phyloP scores from a whole-genome alignment of 1,140 invertebrate genomes.

The Heliconius congener region DNA sequence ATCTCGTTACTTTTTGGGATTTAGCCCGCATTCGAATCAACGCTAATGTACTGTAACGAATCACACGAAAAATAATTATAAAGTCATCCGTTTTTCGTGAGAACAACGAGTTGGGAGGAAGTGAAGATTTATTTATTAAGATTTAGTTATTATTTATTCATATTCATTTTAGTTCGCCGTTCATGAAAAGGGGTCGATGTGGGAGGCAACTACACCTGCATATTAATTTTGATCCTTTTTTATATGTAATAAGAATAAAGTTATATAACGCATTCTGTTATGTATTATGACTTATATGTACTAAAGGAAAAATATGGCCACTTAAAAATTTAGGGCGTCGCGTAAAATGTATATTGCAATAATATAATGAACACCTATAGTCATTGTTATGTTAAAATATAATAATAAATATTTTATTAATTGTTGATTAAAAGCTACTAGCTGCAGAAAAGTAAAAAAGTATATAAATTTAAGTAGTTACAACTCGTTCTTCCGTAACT shows the following conservation, averaged over 20 bases:
- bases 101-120: conserved; percentile 53
- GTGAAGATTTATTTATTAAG: conserved; percentile 38
- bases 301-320: not conserved
- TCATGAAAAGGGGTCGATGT: conserved; percentile 8
- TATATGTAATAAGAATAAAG: not conserved
- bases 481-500: conserved; percentile 14
- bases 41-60: conserved; percentile 75
- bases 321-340: not conserved
- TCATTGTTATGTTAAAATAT: not conserved
- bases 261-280: not conserved
- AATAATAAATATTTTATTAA: not conserved
- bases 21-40: conserved; percentile 56
- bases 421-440: not conserved
- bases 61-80: conserved; percentile 74
- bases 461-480: conserved; percentile 9
- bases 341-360: no score
- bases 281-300: not conserved
- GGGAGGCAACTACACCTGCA: conserved; percentile 32
- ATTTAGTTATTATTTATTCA: not conserved
- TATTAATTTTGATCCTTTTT: conserved; percentile 20
- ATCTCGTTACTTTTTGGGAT: conserved; percentile 72
- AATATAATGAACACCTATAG: not conserved
- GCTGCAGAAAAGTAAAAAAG: no score
- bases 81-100: conserved; percentile 67
- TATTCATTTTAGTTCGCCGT: conserved; percentile 27